These are phyloP conservation scores for Athalia circularis DNA, from an alignment of 2,888 invertebrate species.

Conservation along the genomic window DNA sequence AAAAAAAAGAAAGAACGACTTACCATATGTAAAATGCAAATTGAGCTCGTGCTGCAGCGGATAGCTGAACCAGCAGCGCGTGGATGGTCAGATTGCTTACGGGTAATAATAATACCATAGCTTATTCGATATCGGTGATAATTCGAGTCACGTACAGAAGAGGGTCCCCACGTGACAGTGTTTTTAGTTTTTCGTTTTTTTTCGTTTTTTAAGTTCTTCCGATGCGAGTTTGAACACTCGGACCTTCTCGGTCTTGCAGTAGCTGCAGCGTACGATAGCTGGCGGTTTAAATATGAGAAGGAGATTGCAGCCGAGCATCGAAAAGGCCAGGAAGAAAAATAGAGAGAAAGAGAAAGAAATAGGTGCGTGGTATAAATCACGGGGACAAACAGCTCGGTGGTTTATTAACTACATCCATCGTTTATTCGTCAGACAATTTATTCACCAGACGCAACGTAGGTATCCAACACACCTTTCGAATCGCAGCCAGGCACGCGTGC, in stretches of 20 bases:
- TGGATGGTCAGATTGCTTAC: too few species aligned
- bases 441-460: conserved; percentile 40
- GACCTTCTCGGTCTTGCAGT: background rate
- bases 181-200: background rate
- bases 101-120: background rate
- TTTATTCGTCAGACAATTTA: conserved; percentile 53
- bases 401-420: conserved; percentile 59
- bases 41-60: too few species aligned
- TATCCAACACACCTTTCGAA: too few species aligned
- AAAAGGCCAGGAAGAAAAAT: background rate
- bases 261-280: background rate
- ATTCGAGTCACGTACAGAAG: conserved; percentile 33
- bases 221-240: background rate
- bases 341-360: conserved; percentile 53
- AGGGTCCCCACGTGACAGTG: conserved; percentile 19
- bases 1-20: background rate
- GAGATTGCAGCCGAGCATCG: too few species aligned
- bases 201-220: too few species aligned
- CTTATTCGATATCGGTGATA: conserved; percentile 12
- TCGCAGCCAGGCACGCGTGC: conserved; percentile 41
- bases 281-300: background rate
- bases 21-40: too few species aligned
- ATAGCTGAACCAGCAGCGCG: conserved; percentile 39
- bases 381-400: conserved; percentile 56
- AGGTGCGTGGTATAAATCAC: conserved; percentile 61